A percentile compares a stretch with the other conserved stretches of the same genome.
These are phyloP conservation scores for Crotophaga sulcirostris DNA, from an alignment of 2,113 vertebrate species.

Conservation along the genomic window DNA sequence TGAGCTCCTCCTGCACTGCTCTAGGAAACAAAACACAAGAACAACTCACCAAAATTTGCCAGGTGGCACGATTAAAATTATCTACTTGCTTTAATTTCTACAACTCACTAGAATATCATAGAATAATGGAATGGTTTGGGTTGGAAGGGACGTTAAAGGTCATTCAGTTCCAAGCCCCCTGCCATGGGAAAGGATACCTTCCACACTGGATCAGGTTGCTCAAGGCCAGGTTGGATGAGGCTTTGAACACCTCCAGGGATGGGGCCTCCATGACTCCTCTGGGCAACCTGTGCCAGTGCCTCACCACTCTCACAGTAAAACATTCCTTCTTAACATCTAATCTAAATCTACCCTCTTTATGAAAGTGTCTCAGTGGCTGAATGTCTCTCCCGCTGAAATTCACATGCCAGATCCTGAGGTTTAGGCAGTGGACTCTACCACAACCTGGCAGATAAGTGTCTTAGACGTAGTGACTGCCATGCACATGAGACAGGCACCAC, in stretches of 20 bases:
- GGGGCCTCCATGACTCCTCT: too few relatives aligned
- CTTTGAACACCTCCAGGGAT: too few relatives aligned
- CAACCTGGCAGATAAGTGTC: accelerated
- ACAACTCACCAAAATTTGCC: neutral
- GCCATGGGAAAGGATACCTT: too few relatives aligned
- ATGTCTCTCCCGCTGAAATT: neutral
- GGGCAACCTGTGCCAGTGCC: too few relatives aligned
- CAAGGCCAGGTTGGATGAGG: too few relatives aligned
- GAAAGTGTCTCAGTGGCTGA: neutral
- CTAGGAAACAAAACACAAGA: conserved; percentile 73
- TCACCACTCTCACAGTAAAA: too few relatives aligned
- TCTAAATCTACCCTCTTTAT: too few relatives aligned
- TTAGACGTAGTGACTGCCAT: neutral
- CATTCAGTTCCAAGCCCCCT: too few relatives aligned
- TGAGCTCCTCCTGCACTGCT: conserved; percentile 86
- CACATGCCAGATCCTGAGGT: neutral
- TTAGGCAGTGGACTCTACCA: neutral
- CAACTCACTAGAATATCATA: neutral
- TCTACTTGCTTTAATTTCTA: neutral
- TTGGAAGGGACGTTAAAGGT: too few relatives aligned
- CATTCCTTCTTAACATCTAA: too few relatives aligned
- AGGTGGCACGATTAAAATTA: neutral
- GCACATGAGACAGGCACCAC: neutral
- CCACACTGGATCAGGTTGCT: too few relatives aligned
- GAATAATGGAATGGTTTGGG: too few relatives aligned